phyloP scores from a whole-genome alignment of 2,888 invertebrate species.

The Himalopsyche kuldschensis region DNA sequence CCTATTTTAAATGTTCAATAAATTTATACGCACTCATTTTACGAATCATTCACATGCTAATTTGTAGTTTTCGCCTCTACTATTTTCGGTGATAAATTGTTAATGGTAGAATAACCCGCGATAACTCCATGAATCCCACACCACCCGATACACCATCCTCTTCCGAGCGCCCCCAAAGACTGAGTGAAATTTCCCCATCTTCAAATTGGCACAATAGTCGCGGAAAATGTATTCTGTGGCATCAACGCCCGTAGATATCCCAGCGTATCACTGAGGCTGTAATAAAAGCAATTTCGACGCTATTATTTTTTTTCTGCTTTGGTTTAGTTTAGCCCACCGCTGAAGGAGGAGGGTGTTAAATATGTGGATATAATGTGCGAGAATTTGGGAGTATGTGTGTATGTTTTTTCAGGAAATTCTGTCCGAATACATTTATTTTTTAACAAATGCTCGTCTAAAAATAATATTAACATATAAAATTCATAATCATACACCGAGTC shows the following conservation, averaged over 20 bases:
- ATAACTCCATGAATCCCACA: background rate
- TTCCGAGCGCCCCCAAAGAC: background rate
- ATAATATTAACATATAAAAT: too few species aligned
- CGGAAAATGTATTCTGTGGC: background rate
- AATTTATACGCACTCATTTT: too few species aligned
- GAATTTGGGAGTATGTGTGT: background rate
- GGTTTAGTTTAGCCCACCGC: background rate
- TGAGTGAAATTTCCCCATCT: background rate
- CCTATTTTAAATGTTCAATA: too few species aligned
- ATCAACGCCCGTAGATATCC: background rate
- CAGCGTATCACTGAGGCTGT: background rate
- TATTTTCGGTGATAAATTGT: background rate
- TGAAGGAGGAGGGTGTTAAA: background rate
- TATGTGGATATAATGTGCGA: background rate
- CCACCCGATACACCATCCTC: background rate
- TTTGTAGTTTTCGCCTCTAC: too few species aligned
- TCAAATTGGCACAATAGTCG: conserved; percentile 1
- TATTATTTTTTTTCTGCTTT: background rate
- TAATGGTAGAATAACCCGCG: background rate
- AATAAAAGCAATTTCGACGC: background rate
- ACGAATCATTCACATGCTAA: too few species aligned
- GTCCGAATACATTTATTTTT: background rate
- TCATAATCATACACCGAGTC: too few species aligned
- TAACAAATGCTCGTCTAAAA: too few species aligned
- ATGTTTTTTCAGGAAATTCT: background rate